phyloP scores from a whole-genome alignment of 2,797 vertebrate genomes.

The Hyperoplus lanceolatus region DNA sequence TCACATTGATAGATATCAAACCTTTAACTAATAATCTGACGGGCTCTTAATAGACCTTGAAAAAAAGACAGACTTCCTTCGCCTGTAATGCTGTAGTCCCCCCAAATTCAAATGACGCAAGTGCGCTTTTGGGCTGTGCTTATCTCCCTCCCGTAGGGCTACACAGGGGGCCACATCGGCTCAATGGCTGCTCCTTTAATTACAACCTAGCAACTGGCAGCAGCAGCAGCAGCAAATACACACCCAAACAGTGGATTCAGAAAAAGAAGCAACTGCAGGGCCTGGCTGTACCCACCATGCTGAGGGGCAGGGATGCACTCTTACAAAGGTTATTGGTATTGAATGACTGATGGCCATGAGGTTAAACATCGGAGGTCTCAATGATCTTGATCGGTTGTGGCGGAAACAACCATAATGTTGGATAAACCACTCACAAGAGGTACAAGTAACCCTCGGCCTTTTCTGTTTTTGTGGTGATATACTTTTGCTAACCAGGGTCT shows the following conservation, averaged over 20 bases:
- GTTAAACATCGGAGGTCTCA: conserved; percentile 40
- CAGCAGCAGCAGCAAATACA: conserved; percentile 39
- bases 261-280: conserved; percentile 37
- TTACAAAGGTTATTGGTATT: background rate
- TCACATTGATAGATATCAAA: background rate
- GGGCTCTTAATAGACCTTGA: conserved; percentile 37
- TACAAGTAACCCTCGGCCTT: conserved; percentile 42
- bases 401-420: conserved; percentile 10
- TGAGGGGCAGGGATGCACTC: conserved; percentile 26
- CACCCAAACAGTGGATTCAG: conserved; percentile 32
- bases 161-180: conserved; percentile 45
- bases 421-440: conserved; percentile 32
- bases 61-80: conserved; percentile 34
- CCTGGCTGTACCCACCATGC: conserved; percentile 17
- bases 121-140: conserved; percentile 68
- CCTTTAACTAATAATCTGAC: conserved; percentile 29
- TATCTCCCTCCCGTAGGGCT: conserved; percentile 54
- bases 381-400: conserved; percentile 16
- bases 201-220: conserved; percentile 44
- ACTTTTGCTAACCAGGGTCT: conserved; percentile 45
- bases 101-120: conserved; percentile 46
- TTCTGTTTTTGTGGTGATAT: conserved; percentile 30
- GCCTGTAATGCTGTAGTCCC: conserved; percentile 38
- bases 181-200: conserved; percentile 71
- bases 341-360: background rate